These are phyloP conservation scores for Hirudo medicinalis DNA, from an alignment of 1,140 invertebrate genomes.

Conservation along the genomic window DNA sequence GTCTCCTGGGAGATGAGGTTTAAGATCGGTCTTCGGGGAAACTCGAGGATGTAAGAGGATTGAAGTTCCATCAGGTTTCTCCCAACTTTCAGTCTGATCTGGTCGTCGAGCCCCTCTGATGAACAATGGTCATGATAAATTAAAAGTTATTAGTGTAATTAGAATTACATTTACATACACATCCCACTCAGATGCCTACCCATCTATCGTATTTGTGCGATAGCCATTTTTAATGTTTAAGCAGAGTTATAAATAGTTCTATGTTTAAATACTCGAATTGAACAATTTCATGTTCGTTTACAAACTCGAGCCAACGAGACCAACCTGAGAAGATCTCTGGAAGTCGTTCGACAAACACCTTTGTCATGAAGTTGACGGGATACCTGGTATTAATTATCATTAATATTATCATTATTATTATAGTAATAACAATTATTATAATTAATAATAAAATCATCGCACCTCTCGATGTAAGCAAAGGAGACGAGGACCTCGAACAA, in stretches of 20 bases:
- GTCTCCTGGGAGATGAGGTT: constrained; percentile 3
- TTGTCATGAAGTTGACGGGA: constrained; percentile 51
- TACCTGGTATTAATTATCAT: constrained; percentile 28
- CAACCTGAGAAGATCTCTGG: constrained; percentile 46
- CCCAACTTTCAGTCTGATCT: constrained; percentile 10
- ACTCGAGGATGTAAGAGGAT: constrained; percentile 25
- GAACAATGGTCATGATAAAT: not conserved
- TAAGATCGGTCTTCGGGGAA: not conserved
- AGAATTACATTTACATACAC: no score
- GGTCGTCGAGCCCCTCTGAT: constrained; percentile 9
- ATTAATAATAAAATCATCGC: no score
- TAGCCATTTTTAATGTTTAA: no score
- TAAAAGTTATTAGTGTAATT: no score
- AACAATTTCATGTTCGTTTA: no score
- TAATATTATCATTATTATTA: no score
- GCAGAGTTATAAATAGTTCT: no score
- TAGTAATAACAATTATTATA: no score
- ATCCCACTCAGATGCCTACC: no score
- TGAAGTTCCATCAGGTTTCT: constrained; percentile 26
- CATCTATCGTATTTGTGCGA: no score
- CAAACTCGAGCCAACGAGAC: not conserved
- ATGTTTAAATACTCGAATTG: no score
- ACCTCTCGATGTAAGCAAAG: constrained; percentile 51
- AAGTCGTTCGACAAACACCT: constrained; percentile 52
- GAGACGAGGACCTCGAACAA: constrained; percentile 51